A percentile compares a stretch with the other conserved stretches of the same genome.
Conservation (phyloP, 2,888 invertebrate species). For the Drosophila neonasuta region DNA sequence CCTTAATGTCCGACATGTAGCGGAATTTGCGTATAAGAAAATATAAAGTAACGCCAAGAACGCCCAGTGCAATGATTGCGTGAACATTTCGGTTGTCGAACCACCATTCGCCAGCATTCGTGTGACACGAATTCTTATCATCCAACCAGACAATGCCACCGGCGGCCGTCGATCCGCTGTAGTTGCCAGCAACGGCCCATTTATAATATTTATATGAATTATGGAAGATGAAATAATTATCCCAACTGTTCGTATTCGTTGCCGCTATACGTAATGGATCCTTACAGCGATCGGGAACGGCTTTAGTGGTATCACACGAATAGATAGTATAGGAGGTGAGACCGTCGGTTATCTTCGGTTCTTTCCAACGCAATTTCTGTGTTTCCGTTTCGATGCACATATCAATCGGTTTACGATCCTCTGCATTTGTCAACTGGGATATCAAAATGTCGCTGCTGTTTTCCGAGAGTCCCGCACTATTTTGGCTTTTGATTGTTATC, state of each 20-base stretch:
- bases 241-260: not conserved
- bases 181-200: slow-evolving; percentile 40
- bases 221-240: not conserved
- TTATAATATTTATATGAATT: not conserved
- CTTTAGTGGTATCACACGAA: slow-evolving; percentile 26
- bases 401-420: slow-evolving; percentile 1
- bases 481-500: slow-evolving; percentile 38
- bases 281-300: slow-evolving; percentile 6
- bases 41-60: slow-evolving; percentile 21
- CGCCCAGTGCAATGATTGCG: slow-evolving; percentile 1
- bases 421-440: not conserved
- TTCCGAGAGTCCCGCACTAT: slow-evolving; percentile 33
- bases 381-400: not conserved
- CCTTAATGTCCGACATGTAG: slow-evolving; percentile 16
- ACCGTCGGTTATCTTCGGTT: not conserved
- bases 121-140: not conserved
- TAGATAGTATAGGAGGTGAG: slow-evolving; percentile 40
- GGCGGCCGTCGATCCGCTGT: not conserved
- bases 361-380: slow-evolving; percentile 3
- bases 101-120: no score
- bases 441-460: slow-evolving; percentile 32
- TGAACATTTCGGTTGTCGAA: not conserved
- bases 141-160: slow-evolving; percentile 44
- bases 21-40: not conserved
- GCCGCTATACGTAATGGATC: not conserved